Evolutionary conservation across 2,888 invertebrate species (phyloP).

Genomic region (Amitus sp.): DNA sequence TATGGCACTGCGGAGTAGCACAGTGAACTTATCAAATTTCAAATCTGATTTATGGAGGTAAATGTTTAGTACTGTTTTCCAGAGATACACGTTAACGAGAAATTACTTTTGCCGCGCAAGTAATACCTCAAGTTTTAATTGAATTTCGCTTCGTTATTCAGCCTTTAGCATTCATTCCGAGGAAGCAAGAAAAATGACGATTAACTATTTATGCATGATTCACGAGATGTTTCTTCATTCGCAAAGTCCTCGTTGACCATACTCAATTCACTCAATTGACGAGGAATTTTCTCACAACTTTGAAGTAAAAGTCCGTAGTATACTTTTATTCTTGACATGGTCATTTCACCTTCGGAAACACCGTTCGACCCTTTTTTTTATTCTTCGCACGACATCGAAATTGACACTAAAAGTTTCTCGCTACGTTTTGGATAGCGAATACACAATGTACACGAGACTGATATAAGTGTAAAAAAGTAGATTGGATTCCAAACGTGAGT

Average conservation of each 20-base stretch:
- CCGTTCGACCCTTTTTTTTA: slow-evolving; percentile 6
- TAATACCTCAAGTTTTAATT: slow-evolving; percentile 15
- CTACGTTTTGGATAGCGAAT: slow-evolving; percentile 30
- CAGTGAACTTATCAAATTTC: slow-evolving; percentile 16
- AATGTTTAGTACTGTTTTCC: slow-evolving; percentile 15
- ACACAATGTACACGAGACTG: slow-evolving; percentile 22
- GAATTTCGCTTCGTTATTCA: slow-evolving; percentile 9
- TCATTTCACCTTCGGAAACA: slow-evolving; percentile 23
- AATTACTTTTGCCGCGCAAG: slow-evolving; percentile 13
- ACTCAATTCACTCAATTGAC: too few species aligned
- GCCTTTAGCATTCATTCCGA: neutral
- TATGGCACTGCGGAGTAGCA: slow-evolving; percentile 4
- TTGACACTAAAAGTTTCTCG: slow-evolving; percentile 22
- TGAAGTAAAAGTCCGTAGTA: too few species aligned
- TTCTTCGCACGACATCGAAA: slow-evolving; percentile 13
- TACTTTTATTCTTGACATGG: too few species aligned
- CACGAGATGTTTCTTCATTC: too few species aligned
- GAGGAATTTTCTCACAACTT: too few species aligned
- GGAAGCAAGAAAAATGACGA: too few species aligned
- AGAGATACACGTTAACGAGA: slow-evolving; percentile 17
- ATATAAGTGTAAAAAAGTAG: slow-evolving; percentile 28
- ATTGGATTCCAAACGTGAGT: slow-evolving; percentile 32
- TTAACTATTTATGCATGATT: too few species aligned
- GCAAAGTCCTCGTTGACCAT: too few species aligned
- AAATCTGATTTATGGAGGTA: slow-evolving; percentile 18